These are phyloP conservation scores for Tanypteryx hageni DNA, from an alignment of 2,888 invertebrate genomes.

Conservation along the genomic window DNA sequence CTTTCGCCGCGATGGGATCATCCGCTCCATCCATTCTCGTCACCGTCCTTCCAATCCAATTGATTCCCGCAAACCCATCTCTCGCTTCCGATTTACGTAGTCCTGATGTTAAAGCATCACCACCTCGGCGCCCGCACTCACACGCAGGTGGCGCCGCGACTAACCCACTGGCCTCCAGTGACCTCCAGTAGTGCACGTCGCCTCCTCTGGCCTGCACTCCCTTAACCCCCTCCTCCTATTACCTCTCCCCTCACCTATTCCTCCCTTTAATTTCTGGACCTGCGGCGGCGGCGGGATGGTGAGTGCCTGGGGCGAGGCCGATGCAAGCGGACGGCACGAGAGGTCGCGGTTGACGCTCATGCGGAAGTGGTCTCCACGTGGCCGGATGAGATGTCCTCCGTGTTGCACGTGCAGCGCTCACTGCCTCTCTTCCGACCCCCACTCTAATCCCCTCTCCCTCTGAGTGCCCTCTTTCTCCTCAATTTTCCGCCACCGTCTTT, in stretches of 20 bases:
- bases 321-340: not conserved
- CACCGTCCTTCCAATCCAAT: slow-evolving; percentile 21
- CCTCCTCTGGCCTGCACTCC: not conserved
- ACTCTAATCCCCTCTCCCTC: too few relatives aligned
- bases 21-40: not conserved
- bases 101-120: not conserved
- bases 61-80: not conserved
- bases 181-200: not conserved
- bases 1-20: not conserved
- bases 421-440: not conserved
- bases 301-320: not conserved
- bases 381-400: not conserved
- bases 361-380: slow-evolving; percentile 51
- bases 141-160: not conserved
- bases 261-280: not conserved
- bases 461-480: not conserved
- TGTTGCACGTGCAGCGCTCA: not conserved
- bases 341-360: slow-evolving; percentile 3
- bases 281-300: not conserved
- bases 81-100: not conserved
- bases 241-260: not conserved
- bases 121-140: not conserved
- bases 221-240: not conserved
- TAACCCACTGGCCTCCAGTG: slow-evolving; percentile 38
- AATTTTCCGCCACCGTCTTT: not conserved